Evolutionary conservation across 2,113 vertebrate species (phyloP).

Genomic region (Xiphorhynchus elegans): DNA sequence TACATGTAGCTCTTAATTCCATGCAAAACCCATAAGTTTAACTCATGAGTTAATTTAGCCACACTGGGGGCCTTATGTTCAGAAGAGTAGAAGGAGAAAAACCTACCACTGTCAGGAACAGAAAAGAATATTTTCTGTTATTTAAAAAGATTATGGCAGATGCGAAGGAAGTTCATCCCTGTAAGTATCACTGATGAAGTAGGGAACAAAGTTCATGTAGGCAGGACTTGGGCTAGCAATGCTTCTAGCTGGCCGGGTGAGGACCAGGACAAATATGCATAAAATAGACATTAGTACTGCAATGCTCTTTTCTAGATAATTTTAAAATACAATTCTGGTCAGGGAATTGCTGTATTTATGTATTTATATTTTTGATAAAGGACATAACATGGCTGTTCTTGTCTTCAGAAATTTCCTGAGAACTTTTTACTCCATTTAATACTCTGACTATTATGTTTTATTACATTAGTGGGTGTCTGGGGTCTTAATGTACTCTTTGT

Average conservation of each 20-base stretch:
- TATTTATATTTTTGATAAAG: neutral
- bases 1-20: neutral
- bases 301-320: neutral
- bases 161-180: neutral
- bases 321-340: neutral
- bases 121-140: neutral
- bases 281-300: neutral
- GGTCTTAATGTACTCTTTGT: neutral
- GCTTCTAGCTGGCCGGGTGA: neutral
- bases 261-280: neutral
- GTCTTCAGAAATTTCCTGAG: neutral
- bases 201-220: neutral
- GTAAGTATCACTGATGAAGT: neutral
- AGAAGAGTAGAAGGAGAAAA: neutral
- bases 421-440: neutral
- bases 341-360: no score
- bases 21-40: neutral
- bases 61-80: neutral
- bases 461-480: neutral
- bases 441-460: neutral
- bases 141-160: neutral
- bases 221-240: neutral
- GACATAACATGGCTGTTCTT: neutral
- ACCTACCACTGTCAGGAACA: rapidly evolving
- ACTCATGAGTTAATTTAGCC: neutral